phyloP scores from a whole-genome alignment of 2,888 invertebrate species.

The Odontocerum albicorne region DNA sequence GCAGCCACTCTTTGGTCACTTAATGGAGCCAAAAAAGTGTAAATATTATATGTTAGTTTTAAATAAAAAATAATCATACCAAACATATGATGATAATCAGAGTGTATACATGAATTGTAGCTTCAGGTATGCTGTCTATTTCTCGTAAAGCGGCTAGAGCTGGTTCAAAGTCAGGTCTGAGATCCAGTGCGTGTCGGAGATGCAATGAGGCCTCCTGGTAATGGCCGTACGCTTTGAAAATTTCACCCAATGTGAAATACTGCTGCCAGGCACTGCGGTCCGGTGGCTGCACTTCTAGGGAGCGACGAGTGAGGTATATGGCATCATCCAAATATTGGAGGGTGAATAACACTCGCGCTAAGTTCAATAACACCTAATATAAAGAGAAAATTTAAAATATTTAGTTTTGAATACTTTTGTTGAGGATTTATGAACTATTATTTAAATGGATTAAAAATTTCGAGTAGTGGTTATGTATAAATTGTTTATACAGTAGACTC shows the following conservation, averaged over 20 bases:
- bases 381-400: slow-evolving; percentile 24
- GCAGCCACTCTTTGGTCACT: too few species aligned
- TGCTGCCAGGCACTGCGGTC: slow-evolving; percentile 90
- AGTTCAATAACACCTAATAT: slow-evolving; percentile 70
- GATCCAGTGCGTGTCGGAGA: slow-evolving; percentile 77
- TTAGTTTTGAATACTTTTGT: too few species aligned
- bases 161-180: slow-evolving; percentile 84
- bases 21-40: too few species aligned
- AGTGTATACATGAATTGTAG: slow-evolving; percentile 82
- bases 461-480: too few species aligned
- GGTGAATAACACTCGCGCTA: slow-evolving; percentile 82
- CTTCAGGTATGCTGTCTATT: slow-evolving; percentile 78
- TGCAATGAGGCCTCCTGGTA: slow-evolving; percentile 86
- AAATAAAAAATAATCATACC: slow-evolving; percentile 53
- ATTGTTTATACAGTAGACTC: too few species aligned
- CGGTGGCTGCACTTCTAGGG: slow-evolving; percentile 80
- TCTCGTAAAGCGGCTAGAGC: slow-evolving; percentile 78
- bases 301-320: slow-evolving; percentile 81
- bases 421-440: too few species aligned
- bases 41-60: too few species aligned
- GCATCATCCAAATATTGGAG: slow-evolving; percentile 89
- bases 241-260: slow-evolving; percentile 89
- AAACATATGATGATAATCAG: slow-evolving; percentile 84
- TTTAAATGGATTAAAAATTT: too few species aligned
- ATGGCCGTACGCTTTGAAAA: slow-evolving; percentile 88